phyloP scores from a whole-genome alignment of 2,113 vertebrate species.

The Pteropus alecto region DNA sequence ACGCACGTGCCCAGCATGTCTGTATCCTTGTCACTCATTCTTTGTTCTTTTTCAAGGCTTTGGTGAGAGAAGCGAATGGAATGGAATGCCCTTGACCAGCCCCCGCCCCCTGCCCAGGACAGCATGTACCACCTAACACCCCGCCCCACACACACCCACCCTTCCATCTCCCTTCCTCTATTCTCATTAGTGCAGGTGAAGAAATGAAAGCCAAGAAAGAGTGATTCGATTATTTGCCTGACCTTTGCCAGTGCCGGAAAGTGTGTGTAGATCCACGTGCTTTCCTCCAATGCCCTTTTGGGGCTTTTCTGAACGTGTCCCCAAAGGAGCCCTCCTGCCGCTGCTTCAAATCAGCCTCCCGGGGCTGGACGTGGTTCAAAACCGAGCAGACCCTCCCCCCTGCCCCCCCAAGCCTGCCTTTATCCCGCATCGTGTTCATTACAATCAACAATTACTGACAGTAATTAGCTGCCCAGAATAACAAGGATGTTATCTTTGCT shows the following conservation, averaged over 20 bases:
- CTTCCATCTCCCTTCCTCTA: background rate
- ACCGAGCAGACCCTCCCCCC: accelerated
- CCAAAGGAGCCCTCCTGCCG: background rate
- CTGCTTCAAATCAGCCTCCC: background rate
- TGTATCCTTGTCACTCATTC: constrained; percentile 31
- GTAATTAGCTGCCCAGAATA: constrained; percentile 63
- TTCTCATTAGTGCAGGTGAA: background rate
- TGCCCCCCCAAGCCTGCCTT: background rate
- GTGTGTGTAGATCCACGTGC: background rate
- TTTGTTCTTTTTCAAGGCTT: constrained; percentile 61
- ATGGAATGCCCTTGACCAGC: background rate
- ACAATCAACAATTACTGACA: constrained; percentile 58
- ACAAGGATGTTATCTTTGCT: constrained; percentile 48
- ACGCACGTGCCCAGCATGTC: background rate
- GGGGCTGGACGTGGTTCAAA: background rate
- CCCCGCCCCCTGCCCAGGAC: background rate
- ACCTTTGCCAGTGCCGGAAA: constrained; percentile 20
- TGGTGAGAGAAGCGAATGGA: background rate
- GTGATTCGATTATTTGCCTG: constrained; percentile 20
- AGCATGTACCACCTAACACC: background rate
- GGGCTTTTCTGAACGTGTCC: constrained; percentile 2
- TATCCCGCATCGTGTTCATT: background rate
- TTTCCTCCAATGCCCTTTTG: background rate
- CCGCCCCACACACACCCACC: accelerated
- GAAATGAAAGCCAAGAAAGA: constrained; percentile 37